These are phyloP conservation scores for Murina feae DNA, from an alignment of 2,113 vertebrate species.

Conservation along the genomic window DNA sequence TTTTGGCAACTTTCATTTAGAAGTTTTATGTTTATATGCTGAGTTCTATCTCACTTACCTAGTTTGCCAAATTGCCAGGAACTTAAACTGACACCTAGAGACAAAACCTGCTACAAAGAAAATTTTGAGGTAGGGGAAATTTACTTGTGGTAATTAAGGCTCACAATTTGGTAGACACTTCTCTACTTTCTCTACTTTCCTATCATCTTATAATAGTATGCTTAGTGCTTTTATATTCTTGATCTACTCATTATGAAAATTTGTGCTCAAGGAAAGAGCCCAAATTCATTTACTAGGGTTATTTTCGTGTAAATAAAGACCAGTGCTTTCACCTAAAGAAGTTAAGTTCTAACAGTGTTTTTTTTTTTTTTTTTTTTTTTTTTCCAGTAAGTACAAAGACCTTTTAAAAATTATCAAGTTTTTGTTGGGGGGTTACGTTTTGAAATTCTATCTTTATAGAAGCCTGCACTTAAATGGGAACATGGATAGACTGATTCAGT, in stretches of 20 bases:
- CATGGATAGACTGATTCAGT: not conserved
- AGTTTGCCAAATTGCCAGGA: not conserved
- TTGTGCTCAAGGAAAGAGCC: not conserved
- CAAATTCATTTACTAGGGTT: not conserved
- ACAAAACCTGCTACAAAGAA: not conserved
- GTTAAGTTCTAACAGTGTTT: not conserved
- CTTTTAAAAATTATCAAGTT: not conserved
- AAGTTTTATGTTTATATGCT: not conserved
- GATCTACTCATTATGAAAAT: not conserved
- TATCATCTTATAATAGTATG: not conserved
- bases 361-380: conserved; percentile 15
- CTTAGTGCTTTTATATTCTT: not conserved
- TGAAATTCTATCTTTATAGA: conserved; percentile 9
- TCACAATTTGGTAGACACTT: not conserved
- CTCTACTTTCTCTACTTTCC: not conserved
- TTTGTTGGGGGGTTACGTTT: not conserved
- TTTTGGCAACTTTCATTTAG: not conserved
- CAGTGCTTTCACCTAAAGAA: not conserved
- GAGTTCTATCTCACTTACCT: not conserved
- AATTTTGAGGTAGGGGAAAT: not conserved
- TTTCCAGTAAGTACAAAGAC: not conserved
- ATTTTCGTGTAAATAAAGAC: not conserved
- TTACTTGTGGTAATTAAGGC: not conserved
- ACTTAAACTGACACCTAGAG: not conserved
- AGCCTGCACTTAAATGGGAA: not conserved